These are phyloP conservation scores for Leucophora obtusa DNA, from an alignment of 2,888 invertebrate species.

Conservation along the genomic window DNA sequence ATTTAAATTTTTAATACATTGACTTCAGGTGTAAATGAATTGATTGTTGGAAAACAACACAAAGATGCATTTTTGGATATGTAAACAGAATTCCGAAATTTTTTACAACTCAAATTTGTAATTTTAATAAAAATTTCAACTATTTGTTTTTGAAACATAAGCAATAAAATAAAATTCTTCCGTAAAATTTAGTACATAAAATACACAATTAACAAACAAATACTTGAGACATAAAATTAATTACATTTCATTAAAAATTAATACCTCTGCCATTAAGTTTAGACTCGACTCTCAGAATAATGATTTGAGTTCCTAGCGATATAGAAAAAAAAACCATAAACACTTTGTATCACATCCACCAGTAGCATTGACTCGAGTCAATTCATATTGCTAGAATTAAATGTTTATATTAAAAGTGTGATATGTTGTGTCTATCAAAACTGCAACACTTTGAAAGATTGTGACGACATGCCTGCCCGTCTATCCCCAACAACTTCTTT, in stretches of 20 bases:
- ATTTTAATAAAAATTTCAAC: not conserved
- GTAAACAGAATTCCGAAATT: not conserved
- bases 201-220: conserved; percentile 45
- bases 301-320: not conserved
- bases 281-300: conserved; percentile 3
- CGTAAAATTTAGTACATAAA: not conserved
- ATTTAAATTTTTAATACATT: conserved; percentile 59
- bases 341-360: not conserved
- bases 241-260: conserved; percentile 65
- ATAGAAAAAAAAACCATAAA: conserved; percentile 7
- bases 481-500: conserved; percentile 3
- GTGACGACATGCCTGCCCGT: conserved; percentile 65
- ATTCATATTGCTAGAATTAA: conserved; percentile 10
- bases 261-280: conserved; percentile 23
- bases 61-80: not conserved
- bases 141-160: conserved; percentile 1
- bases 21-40: conserved; percentile 70
- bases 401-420: conserved; percentile 37
- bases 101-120: conserved; percentile 1
- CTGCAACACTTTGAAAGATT: conserved; percentile 66
- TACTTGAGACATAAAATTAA: conserved; percentile 64
- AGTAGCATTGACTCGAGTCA: not conserved
- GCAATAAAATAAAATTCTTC: not conserved
- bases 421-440: conserved; percentile 63
- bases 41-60: conserved; percentile 21